Conservation (phyloP, 2,888 invertebrate genomes). For the Lycaena phlaeas region DNA sequence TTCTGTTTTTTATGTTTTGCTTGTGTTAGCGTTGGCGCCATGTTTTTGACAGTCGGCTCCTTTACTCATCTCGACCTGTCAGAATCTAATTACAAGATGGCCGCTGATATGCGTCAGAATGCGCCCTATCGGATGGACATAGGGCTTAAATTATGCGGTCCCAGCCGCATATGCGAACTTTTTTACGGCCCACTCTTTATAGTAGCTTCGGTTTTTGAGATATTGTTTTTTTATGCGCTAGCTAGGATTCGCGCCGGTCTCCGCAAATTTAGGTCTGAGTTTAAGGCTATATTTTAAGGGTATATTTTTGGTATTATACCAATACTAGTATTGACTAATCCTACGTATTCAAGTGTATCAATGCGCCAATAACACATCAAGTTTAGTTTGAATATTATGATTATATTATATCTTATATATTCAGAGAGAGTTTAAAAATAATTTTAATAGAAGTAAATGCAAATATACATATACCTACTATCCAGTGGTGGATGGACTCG, state of each 20-base stretch:
- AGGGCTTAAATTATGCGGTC: conserved; percentile 24
- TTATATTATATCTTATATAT: too few relatives aligned
- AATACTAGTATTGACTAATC: too few relatives aligned
- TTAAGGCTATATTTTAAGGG: too few relatives aligned
- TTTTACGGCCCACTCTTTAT: conserved; percentile 58
- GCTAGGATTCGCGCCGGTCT: conserved; percentile 10
- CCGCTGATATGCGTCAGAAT: background rate
- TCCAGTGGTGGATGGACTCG: too few relatives aligned
- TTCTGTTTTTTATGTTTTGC: conserved; percentile 47
- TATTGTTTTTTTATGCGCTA: conserved; percentile 28
- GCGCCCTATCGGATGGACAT: conserved; percentile 20
- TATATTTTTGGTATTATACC: too few relatives aligned
- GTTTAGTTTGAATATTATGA: too few relatives aligned
- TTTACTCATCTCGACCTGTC: conserved; percentile 64
- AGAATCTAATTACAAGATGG: conserved; percentile 58
- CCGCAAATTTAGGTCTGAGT: conserved; percentile 8
- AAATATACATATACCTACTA: too few relatives aligned
- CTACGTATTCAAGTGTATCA: too few relatives aligned
- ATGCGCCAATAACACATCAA: too few relatives aligned
- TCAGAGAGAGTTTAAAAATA: too few relatives aligned
- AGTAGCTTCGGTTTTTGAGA: conserved; percentile 40
- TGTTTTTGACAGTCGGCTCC: conserved; percentile 64
- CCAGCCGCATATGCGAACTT: conserved; percentile 15
- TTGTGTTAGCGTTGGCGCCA: conserved; percentile 58
- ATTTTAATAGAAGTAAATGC: too few relatives aligned